Conservation (phyloP, 2,888 invertebrate genomes). For the Artemia sinica region DNA sequence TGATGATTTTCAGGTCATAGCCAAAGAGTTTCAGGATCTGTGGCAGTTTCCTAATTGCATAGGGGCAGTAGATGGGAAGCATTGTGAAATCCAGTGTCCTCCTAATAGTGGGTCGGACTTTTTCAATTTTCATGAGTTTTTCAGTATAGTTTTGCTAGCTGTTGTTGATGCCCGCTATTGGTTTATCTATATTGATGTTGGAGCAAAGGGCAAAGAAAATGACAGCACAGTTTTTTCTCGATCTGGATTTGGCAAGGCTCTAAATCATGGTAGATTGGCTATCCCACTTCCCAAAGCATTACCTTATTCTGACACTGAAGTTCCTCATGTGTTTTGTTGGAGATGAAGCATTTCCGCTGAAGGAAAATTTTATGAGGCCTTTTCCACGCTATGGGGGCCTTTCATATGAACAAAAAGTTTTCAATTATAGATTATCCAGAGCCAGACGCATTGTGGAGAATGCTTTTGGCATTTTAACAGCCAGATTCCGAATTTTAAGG, state of each 20-base stretch:
- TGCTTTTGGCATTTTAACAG: too few relatives aligned
- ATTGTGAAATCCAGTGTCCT: conserved; percentile 22
- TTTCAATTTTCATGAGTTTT: background rate
- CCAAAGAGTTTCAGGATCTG: conserved; percentile 19
- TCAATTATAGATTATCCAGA: conserved; percentile 14
- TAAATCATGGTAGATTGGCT: background rate
- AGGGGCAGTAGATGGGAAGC: conserved; percentile 26
- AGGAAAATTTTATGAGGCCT: conserved; percentile 18
- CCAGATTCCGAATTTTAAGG: too few relatives aligned
- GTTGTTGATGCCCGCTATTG: background rate
- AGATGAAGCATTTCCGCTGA: conserved; percentile 20
- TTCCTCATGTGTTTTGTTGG: conserved; percentile 24
- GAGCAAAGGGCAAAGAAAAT: background rate
- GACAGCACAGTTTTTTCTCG: background rate
- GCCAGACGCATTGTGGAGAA: background rate
- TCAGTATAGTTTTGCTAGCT: background rate
- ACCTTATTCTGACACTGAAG: background rate
- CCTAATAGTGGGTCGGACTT: conserved; percentile 23
- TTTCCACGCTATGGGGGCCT: conserved; percentile 3
- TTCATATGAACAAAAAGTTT: conserved; percentile 11
- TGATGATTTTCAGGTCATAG: conserved; percentile 10
- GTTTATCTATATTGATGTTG: background rate
- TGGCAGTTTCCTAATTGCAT: conserved; percentile 24
- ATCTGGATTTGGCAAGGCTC: background rate
- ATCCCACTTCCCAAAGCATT: background rate